These are phyloP conservation scores for Phalacrocorax pelagicus DNA, from an alignment of 2,113 vertebrate genomes.

Conservation along the genomic window DNA sequence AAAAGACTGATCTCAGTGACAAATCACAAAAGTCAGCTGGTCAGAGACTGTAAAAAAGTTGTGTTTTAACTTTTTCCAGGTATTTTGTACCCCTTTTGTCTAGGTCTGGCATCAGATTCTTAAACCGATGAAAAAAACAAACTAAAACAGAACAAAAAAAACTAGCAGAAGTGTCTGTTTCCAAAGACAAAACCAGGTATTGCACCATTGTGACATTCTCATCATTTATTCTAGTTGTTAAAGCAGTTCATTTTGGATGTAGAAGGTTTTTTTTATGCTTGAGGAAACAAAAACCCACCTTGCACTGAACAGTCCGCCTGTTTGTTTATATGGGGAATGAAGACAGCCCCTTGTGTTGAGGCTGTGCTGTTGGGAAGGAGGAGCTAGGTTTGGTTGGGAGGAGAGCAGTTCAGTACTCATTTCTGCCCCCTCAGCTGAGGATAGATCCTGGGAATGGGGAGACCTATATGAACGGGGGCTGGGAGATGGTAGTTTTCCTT, in stretches of 20 bases:
- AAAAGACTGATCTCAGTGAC: neutral
- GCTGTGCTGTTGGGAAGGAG: neutral
- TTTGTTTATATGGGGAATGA: neutral
- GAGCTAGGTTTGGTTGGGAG: neutral
- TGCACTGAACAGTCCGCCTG: neutral
- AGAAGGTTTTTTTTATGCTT: neutral
- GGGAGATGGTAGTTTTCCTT: neutral
- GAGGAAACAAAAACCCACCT: neutral
- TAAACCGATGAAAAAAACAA: neutral
- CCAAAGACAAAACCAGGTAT: neutral
- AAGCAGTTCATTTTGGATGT: neutral
- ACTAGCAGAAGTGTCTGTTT: neutral
- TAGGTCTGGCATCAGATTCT: neutral
- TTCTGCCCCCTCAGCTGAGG: neutral
- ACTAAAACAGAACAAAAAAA: neutral
- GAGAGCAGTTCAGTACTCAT: neutral
- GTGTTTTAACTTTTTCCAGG: neutral
- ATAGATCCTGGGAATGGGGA: constrained; percentile 17
- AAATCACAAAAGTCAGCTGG: neutral
- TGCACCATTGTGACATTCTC: neutral
- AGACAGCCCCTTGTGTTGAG: rapidly evolving
- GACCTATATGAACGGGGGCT: neutral
- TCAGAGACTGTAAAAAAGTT: neutral
- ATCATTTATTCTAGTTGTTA: neutral
- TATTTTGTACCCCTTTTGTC: neutral